Conservation (phyloP, 2,797 vertebrate species). For the Anas capensis region DNA sequence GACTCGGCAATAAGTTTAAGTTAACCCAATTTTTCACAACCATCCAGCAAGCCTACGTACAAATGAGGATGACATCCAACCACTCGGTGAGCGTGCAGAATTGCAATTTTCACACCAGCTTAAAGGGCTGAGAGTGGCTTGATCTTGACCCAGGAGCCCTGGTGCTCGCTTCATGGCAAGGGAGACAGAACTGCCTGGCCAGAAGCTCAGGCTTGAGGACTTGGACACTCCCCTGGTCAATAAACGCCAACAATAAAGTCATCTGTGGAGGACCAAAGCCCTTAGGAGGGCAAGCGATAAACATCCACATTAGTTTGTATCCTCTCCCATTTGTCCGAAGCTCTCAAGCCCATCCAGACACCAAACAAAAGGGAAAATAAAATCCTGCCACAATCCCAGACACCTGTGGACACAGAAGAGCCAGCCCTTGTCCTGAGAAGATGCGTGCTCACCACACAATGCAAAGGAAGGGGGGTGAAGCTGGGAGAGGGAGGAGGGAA, state of each 20-base stretch:
- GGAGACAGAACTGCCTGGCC: background rate
- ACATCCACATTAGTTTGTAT: accelerated
- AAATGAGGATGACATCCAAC: background rate
- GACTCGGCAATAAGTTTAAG: background rate
- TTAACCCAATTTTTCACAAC: background rate
- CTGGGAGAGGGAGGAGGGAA: background rate
- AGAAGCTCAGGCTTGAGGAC: background rate
- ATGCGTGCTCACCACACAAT: accelerated
- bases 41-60: background rate
- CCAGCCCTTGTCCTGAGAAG: background rate
- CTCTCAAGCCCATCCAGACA: background rate
- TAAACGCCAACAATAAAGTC: background rate
- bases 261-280: background rate
- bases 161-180: background rate
- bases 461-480: background rate
- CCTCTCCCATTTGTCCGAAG: background rate
- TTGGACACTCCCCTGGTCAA: accelerated
- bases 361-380: background rate
- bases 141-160: background rate
- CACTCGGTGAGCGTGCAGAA: background rate
- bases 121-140: background rate
- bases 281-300: background rate
- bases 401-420: accelerated
- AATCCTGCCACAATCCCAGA: background rate
- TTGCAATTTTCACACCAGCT: background rate